Base-by-base conservation (phyloP, 2,113 vertebrate species). In the Chamaetylas fuelleborni region DNA sequence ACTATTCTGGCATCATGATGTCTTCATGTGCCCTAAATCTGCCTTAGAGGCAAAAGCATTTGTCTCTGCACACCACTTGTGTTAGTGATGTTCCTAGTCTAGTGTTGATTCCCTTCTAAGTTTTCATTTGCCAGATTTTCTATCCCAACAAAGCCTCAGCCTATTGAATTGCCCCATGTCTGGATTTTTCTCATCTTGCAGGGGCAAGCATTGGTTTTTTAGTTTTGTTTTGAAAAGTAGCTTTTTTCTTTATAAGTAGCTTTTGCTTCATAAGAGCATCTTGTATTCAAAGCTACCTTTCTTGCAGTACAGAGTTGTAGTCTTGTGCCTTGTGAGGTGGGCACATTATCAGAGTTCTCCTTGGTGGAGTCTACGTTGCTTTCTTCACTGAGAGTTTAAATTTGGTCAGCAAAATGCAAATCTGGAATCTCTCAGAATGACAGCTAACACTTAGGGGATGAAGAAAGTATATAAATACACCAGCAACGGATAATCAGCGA, bases 401-500 rank as follows among this genome's bases (percentile, higher is more conserved):
- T 81, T 64, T 60, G 77, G 67, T 91, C 76, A 93, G 88, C 87
- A 74, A 71, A 77, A 77, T 42, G 47, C 67, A 90, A 88, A 95
- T 88, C 76, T 96, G 93, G 93, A 88, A 51, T 58, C 9, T 66
- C 43, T 96, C 92, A 90, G 31, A 81, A 90, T 78, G 85, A 74
- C 85, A 81, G 56, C 67, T 86, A 71, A 54, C 76, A 74, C 90
- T 93, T 94, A 90, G 0, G 47, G 51, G 88, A 93, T 93, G 60
- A 92, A 90, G 90, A n/a, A 77, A 86, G 82, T 93, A 95, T 96
- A 94, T 92, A 94, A 96, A 92, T 93, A 78, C 4, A 90, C 81
- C 54, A 60, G 85, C 60, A 86, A 20, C 0, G 0, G 51, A 40
- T 94, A 60, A 88, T 93, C 9, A 1, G 50, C 5, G 2, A 73